Evolutionary conservation across 2,888 invertebrate species (phyloP).

Genomic region (Morpho deidamia): DNA sequence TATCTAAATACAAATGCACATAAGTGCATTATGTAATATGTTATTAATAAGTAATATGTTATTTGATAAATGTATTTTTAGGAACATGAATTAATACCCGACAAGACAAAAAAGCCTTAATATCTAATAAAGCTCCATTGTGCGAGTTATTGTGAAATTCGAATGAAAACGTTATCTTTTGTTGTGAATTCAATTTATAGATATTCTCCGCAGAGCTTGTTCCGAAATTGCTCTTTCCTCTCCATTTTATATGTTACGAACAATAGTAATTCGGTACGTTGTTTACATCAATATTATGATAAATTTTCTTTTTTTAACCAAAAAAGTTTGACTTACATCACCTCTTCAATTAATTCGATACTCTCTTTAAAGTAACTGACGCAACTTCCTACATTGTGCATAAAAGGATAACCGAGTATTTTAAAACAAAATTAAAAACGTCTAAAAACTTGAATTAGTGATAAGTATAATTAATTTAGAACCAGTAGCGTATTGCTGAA

Average conservation of each 20-base stretch:
- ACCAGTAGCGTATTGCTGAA: no score
- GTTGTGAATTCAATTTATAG: background rate
- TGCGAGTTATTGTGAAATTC: conserved; percentile 9
- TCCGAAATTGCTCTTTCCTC: background rate
- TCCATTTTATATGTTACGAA: background rate
- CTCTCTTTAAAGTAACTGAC: no score
- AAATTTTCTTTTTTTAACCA: no score
- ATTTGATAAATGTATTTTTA: conserved; percentile 2
- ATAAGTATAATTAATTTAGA: no score
- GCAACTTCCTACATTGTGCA: no score
- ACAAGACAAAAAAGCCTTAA: conserved; percentile 10
- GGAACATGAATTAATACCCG: conserved; percentile 8
- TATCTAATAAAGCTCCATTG: conserved; percentile 11
- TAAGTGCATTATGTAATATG: background rate
- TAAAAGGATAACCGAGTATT: no score
- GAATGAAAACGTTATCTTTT: conserved; percentile 8
- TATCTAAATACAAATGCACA: no score
- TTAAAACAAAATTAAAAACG: no score
- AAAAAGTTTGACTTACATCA: no score
- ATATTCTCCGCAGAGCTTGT: background rate
- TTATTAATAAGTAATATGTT: background rate
- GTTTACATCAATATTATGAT: background rate
- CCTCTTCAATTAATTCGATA: no score
- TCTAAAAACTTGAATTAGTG: no score
- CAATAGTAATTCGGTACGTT: background rate